Conservation (phyloP, 2,113 vertebrate species). For the Myodes glareolus region DNA sequence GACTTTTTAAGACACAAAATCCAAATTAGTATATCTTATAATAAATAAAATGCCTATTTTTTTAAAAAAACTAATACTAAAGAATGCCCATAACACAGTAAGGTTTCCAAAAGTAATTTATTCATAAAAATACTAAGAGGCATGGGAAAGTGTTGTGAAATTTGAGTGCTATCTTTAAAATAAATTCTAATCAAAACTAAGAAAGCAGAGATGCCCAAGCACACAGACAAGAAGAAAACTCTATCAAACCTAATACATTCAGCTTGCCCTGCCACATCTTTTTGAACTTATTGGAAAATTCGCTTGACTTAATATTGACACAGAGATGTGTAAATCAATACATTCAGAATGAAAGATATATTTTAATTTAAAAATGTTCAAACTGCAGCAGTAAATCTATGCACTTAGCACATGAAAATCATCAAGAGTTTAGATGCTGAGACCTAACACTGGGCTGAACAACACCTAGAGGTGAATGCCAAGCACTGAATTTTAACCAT, state of each 20-base stretch:
- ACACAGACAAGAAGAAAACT: constrained; percentile 67
- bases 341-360: constrained; percentile 97
- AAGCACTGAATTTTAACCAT: not conserved
- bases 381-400: constrained; percentile 97
- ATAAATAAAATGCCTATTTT: not conserved
- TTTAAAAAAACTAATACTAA: constrained; percentile 4
- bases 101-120: not conserved
- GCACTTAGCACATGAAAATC: constrained; percentile 90
- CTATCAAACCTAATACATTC: constrained; percentile 88
- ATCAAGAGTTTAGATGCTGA: constrained; percentile 82
- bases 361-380: constrained; percentile 99
- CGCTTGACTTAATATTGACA: constrained; percentile 96
- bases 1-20: constrained; percentile 9
- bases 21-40: constrained; percentile 2
- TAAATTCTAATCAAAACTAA: constrained; percentile 72
- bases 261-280: constrained; percentile 91
- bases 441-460: constrained; percentile 78
- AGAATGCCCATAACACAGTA: not conserved
- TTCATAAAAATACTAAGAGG: not conserved
- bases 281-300: constrained; percentile 98
- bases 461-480: constrained; percentile 62
- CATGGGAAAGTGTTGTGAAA: constrained; percentile 14
- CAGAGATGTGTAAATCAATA: constrained; percentile 96
- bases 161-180: constrained; percentile 59
- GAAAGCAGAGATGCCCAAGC: constrained; percentile 74